Percentiles rank a stretch among this genome's conserved stretches.
Conservation (phyloP, 2,888 invertebrate genomes). For the Metopia argyrocephala region DNA sequence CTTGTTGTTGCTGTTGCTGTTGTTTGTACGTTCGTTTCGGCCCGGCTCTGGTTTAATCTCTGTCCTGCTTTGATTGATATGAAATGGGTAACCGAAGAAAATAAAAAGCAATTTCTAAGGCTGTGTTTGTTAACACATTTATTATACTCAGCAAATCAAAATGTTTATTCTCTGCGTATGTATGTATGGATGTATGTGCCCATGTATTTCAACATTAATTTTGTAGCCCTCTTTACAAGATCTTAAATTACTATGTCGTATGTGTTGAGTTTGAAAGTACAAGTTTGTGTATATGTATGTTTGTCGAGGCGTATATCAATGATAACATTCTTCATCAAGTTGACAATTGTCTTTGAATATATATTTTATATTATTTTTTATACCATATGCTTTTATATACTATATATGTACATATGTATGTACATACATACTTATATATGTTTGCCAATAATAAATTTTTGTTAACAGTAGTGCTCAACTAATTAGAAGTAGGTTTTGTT, state of each 20-base stretch:
- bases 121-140: conserved; percentile 33
- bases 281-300: not conserved
- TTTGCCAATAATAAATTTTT: not conserved
- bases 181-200: not conserved
- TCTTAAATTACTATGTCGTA: conserved; percentile 20
- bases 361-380: conserved; percentile 7
- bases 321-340: conserved; percentile 35
- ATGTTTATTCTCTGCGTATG: not conserved
- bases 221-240: conserved; percentile 5
- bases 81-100: not conserved
- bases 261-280: no score
- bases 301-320: not conserved
- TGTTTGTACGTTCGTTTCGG: not conserved
- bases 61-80: not conserved
- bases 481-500: no score
- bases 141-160: not conserved
- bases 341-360: conserved; percentile 45
- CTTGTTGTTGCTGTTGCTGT: conserved; percentile 1
- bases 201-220: not conserved
- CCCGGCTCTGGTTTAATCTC: not conserved
- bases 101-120: conserved; percentile 34
- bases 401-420: not conserved
- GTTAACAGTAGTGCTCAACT: not conserved
- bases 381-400: not conserved
- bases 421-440: not conserved